Base-by-base conservation (phyloP, 2,113 vertebrate genomes). In the Datnioides undecimradiatus region DNA sequence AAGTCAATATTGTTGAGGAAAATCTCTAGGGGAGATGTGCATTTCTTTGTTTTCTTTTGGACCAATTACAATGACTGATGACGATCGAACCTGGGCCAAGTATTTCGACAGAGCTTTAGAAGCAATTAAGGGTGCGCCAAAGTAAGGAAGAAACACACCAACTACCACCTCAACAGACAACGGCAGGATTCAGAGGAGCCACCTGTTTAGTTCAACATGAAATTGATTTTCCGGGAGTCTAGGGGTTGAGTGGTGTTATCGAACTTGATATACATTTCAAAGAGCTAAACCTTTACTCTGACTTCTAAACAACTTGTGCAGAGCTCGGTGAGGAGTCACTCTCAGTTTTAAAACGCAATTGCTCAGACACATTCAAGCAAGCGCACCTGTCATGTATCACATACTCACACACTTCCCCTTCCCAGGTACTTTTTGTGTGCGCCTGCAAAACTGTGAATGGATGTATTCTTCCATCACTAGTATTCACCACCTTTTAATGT, bases 31-130 rank as follows among this genome's bases (percentile, higher is more conserved):
- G 81, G 25, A 79, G 62, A 62, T 57, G 64, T 79, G 84, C 51
- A 82, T 86, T 87, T 83, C 77, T 87, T 75, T 85, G 76, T 80
- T 84, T 91, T 84, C 46, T 80, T 85, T 82, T 59, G 46, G 60
- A 72, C 79, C 79, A 80, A 85, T 90, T 85, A 82, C 79, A 80
- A 36, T 79, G 88, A 84, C 57, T 80, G 69, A 84, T 84, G 76
- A 48, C 38, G 14, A 88, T 84, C 25, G 63, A 89, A 90, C 68
- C 9, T 3, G 11, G 43, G 36, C 34, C 60, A 54, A 48, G 23
- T 41, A 72, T 81, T 85, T 88, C 31, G 23, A 87, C 60, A 76
- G 66, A 73, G 74, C 57, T 91, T 77, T 85, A 85, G 74, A 91
- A 82, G 80, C 87, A 91, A 88, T 87, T 86, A 87, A 71, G 46